Evolutionary conservation across 2,888 invertebrate genomes (phyloP), one percentile per base, ranked within the genome.

Genomic region (Podabrus alpinus): DNA sequence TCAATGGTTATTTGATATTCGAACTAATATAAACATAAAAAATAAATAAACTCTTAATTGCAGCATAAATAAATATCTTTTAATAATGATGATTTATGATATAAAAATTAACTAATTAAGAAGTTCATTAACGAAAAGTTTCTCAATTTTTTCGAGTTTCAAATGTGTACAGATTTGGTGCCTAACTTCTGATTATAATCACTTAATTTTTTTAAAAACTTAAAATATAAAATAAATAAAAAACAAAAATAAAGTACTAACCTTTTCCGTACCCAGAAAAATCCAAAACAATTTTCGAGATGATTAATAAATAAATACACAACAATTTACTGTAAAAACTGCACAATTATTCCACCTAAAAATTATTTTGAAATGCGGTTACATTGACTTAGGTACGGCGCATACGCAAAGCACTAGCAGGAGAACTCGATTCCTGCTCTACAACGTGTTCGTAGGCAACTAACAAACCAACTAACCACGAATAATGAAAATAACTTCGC

Each of bases 361-460:
- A 64, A 64, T 64, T 21, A 64, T 21, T 59, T 16, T 29, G 64
- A 25, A 60, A 62, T 16, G 69, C 29, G 69, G 19, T 71, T 66
- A 66, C 15, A 59, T 71, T 21, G 29, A 66, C 19, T 67, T 25
- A 71, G 60, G 71, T 68, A 72, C 72, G 45, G 45, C 68, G 45
- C 64, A 62, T 60, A 68, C 72, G 72, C 45, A 72, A 21, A 68
- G 72, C 29, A 72, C 72, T 72, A 72, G 68, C 72, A 72, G 68
- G 68, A 68, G 45, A 45, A 45, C 45, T 64, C 17, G 24, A 15
- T 15, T 68, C 72, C 72, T 68, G 68, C 72, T 72, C 68, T 68
- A 68, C 68, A 68, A 68, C 61, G 68, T 68, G 68, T 62, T 68
- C 62, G 72, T 67, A 72, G 64, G 45, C 72, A 61, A 72, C 72